A percentile compares a stretch with the other conserved stretches of the same genome.
Conservation (phyloP, 2,888 invertebrate species). For the Sicus ferrugineus region DNA sequence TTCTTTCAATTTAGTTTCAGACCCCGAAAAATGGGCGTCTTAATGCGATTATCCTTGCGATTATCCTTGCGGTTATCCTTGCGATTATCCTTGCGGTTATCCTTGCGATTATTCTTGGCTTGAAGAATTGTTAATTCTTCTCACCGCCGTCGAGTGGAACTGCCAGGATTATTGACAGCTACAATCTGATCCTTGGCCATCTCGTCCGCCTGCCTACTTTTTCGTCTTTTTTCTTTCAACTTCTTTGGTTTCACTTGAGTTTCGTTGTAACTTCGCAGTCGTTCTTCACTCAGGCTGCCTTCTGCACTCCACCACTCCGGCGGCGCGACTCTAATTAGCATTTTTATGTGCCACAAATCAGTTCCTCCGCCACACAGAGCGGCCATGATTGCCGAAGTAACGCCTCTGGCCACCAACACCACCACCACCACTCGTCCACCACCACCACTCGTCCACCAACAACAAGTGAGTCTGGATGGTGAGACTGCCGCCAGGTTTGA, state of each 20-base stretch:
- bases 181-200: background rate
- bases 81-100: background rate
- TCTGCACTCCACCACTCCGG: too few species aligned
- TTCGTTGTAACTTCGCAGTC: background rate
- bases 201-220: background rate
- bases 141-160: too few species aligned
- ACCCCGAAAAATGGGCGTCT: background rate
- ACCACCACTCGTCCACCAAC: background rate
- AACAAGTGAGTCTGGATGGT: background rate
- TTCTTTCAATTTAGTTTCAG: background rate
- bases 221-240: background rate
- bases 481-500: background rate
- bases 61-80: background rate
- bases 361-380: background rate
- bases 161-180: background rate
- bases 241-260: background rate
- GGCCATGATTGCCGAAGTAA: background rate
- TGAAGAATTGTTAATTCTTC: too few species aligned
- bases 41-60: slow-evolving; percentile 9
- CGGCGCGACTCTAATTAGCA: background rate
- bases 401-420: background rate
- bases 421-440: background rate
- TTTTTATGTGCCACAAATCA: background rate
- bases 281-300: too few species aligned
- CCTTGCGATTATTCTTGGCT: background rate